phyloP scores from a whole-genome alignment of 2,113 vertebrate species.

The Machaerirhynchus nigripectus region DNA sequence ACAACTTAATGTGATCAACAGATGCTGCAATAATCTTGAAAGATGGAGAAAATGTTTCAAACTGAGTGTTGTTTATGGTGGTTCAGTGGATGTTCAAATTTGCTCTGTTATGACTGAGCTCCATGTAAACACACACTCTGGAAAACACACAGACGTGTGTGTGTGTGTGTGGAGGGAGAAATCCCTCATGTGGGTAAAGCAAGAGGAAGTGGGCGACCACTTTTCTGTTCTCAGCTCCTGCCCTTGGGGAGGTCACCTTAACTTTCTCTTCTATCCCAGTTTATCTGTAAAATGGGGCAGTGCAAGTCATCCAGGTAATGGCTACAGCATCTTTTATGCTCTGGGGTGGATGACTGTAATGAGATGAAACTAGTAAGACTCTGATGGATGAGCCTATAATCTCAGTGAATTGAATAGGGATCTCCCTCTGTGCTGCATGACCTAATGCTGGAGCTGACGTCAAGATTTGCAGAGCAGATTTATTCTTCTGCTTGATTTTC shows the following conservation, averaged over 20 bases:
- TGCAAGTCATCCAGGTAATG: background rate
- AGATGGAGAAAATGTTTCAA: slow-evolving; percentile 50
- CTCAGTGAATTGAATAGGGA: background rate
- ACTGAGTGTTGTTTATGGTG: slow-evolving; percentile 6
- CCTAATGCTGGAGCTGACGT: slow-evolving; percentile 18
- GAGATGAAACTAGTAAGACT: background rate
- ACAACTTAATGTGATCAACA: slow-evolving; percentile 60
- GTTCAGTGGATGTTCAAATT: background rate
- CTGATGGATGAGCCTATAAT: background rate
- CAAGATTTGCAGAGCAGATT: background rate
- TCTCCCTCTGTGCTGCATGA: slow-evolving; percentile 32
- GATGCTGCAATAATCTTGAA: slow-evolving; percentile 56
- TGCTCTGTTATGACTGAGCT: slow-evolving; percentile 42
- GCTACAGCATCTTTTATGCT: background rate
- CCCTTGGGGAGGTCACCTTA: background rate
- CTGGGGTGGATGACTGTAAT: background rate
- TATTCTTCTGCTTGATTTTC: background rate
- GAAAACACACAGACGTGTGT: background rate
- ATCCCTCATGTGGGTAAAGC: background rate
- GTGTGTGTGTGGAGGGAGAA: background rate
- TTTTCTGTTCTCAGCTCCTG: background rate
- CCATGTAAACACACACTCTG: background rate
- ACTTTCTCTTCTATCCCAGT: background rate
- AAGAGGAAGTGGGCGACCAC: background rate
- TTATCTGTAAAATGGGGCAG: background rate